Evolutionary conservation across 2,797 vertebrate species (phyloP), one percentile per base, ranked within the genome.

Genomic region (Aplochiton taeniatus): DNA sequence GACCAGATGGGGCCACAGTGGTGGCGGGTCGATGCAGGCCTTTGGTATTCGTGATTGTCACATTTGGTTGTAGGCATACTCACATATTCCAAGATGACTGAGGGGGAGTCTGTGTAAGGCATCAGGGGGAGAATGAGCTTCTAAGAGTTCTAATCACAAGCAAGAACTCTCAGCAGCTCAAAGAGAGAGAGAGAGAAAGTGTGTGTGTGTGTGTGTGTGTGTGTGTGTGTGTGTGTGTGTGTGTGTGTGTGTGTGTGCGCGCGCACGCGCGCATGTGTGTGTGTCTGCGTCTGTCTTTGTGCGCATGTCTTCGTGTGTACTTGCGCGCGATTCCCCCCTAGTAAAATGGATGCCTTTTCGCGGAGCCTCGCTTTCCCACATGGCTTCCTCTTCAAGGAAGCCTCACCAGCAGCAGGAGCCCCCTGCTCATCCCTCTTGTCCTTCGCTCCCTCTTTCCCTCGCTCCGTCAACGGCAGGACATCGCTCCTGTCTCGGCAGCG

Each of bases 41-140:
- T 73, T 68, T 74, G 64, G 77, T 69, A 44, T 79, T 80, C 49
- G 56, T 72, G 71, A 83, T 74, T 59, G 45, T 72, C 61, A 31
- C 50, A 19, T 51, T 63, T 58, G 71, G 60, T 81, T 73, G 12
- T 9, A 61, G 64, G 46, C 11, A 72, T n/a, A n/a, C n/a, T n/a
- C n/a, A n/a, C n/a, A n/a, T n/a, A n/a, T n/a, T n/a, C n/a, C n/a
- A n/a, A n/a, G n/a, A n/a, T n/a, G n/a, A n/a, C n/a, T n/a, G n/a
- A n/a, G n/a, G n/a, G n/a, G n/a, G 19, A 7, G 19, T 56, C 14
- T 42, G 31, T 43, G 17, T 18, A 18, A 20, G 10, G 17, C 51
- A 19, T 8, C 8, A 55, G 20, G 10, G 53, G 41, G n/a, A 8
- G 41, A 31, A 55, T 20, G 19, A 55, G 20, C 17, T n/a, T n/a